Evolutionary conservation across 2,113 vertebrate species (phyloP).

Genomic region (Erinaceus europaeus): DNA sequence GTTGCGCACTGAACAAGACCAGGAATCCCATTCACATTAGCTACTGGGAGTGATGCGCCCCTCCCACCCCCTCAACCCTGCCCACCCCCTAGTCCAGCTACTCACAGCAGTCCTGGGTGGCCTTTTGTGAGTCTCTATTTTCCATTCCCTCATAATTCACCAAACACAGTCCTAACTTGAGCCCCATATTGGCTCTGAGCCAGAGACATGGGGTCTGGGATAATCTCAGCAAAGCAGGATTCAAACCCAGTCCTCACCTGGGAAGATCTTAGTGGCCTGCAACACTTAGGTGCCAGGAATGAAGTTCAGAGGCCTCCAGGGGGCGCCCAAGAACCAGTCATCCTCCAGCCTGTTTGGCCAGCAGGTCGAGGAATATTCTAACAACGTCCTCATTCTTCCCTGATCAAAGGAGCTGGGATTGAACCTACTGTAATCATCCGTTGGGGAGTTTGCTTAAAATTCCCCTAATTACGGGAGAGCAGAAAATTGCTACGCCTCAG

Average conservation of each 20-base stretch:
- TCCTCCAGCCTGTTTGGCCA: constrained; percentile 52
- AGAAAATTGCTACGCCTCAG: constrained; percentile 78
- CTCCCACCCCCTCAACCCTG: no score
- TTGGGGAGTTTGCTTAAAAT: constrained; percentile 82
- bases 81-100: no score
- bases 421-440: constrained; percentile 80
- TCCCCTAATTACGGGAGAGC: constrained; percentile 82
- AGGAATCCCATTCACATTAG: background rate
- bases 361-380: constrained; percentile 75
- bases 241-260: background rate
- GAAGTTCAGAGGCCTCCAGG: constrained; percentile 22
- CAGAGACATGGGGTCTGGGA: background rate
- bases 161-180: background rate
- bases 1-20: background rate
- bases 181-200: background rate
- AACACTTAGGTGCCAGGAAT: background rate
- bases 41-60: background rate
- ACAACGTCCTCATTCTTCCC: constrained; percentile 66
- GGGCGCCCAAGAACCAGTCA: constrained; percentile 42
- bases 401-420: constrained; percentile 82
- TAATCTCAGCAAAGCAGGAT: background rate
- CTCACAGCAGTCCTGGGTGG: background rate
- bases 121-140: background rate
- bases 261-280: background rate
- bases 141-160: background rate